Evolutionary conservation across 2,113 vertebrate genomes (phyloP), one percentile per base, ranked within the genome.

Genomic region (Eolophus roseicapilla): DNA sequence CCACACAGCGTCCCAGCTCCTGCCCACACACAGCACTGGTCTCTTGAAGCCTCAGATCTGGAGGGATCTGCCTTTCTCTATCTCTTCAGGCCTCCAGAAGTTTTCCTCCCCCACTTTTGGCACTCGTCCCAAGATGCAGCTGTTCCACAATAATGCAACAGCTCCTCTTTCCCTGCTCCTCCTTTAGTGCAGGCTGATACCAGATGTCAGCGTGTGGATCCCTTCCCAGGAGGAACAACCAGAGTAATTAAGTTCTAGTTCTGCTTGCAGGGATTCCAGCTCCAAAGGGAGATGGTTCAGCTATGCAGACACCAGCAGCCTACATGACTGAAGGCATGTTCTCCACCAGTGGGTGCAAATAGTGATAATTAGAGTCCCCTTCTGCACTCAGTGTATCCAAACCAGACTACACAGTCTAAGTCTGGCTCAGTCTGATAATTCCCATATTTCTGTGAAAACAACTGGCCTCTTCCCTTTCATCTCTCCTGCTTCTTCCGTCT

Each of bases 51-150:
- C n/a, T 65, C 77, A 87, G 95, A 96, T 82, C 89, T 96, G 91
- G 59, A 91, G 70, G 84, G 70, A 91, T 92, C 91, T 87, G 89
- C 70, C 82, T 93, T 85, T 62, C 64, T 78, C 49, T 91, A 59
- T 93, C 90, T 95, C 87, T 91, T 79, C 57, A 79, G 73, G 74
- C 75, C 80, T 96, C 57, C 84, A 90, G 84, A 93, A 97, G 71
- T 46, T 95, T 93, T 95, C 89, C 90, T 95, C 96, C 95, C 87
- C 92, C 82, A 80, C 78, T 90, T 87, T 57, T 97, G 96, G 95
- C 95, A 91, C 67, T 6, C 65, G 71, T 91, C 77, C 94, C 23
- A 2, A 95, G 82, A 81, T 63, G 93, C 94, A 95, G 95, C 96
- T 97, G 89, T 89, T 92, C 43, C 65, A 53, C 77, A 47, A 52